phyloP scores from a whole-genome alignment of 2,113 vertebrate species.

The Odocoileus hemionus region DNA sequence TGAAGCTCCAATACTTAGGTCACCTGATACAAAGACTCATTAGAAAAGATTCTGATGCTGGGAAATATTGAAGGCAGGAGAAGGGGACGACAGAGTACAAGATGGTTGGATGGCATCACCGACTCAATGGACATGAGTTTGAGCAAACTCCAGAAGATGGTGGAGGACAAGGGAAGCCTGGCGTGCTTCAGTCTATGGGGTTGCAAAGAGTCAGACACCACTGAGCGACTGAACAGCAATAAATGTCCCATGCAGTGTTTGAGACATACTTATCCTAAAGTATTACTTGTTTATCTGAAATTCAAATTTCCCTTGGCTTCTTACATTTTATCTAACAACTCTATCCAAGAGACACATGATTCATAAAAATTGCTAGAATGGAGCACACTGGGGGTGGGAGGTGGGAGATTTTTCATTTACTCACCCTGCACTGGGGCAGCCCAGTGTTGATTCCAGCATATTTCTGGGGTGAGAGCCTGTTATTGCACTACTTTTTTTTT shows the following conservation, averaged over 20 bases:
- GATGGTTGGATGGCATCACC: neutral
- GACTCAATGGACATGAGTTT: neutral
- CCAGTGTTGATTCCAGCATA: neutral
- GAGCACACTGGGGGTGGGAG: neutral
- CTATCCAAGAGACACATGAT: neutral
- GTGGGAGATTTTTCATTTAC: neutral
- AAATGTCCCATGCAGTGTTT: neutral
- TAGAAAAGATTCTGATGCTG: neutral
- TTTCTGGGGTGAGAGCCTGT: neutral
- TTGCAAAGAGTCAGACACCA: neutral
- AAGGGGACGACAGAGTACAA: neutral
- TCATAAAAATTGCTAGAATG: neutral
- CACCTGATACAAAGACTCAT: neutral
- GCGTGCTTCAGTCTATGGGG: neutral
- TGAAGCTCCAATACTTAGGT: neutral
- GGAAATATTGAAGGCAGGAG: neutral
- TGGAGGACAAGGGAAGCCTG: neutral
- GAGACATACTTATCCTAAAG: neutral
- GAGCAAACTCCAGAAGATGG: neutral
- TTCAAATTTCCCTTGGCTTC: neutral
- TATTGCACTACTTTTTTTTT: neutral
- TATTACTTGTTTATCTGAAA: constrained; percentile 8
- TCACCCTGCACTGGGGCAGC: neutral
- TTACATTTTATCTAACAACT: neutral
- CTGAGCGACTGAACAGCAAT: neutral